Percentiles rank a stretch among this genome's conserved stretches.
Conservation (phyloP, 2,113 vertebrate genomes). For the Cephalopholis sonnerati region DNA sequence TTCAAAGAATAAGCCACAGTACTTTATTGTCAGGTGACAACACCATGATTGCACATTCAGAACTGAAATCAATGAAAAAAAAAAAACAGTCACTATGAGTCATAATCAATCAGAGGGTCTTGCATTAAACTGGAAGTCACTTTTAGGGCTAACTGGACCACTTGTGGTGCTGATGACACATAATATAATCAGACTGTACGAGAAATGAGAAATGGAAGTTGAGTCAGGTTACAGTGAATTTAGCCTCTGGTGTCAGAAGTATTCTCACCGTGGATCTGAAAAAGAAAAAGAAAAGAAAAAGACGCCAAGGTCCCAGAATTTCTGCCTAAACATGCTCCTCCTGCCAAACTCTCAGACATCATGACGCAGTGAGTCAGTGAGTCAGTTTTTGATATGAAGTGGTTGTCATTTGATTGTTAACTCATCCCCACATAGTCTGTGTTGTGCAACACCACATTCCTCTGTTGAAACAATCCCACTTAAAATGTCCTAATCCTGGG, state of each 20-base stretch:
- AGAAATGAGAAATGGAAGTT: background rate
- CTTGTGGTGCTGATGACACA: background rate
- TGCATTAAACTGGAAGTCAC: background rate
- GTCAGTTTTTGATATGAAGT: background rate
- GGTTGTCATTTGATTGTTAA: background rate
- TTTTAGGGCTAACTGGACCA: background rate
- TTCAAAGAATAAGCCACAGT: constrained; percentile 41
- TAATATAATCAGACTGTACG: background rate
- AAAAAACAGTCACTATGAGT: constrained; percentile 34
- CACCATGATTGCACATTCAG: constrained; percentile 47
- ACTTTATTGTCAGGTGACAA: constrained; percentile 59
- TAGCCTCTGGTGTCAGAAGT: background rate
- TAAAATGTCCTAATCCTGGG: background rate
- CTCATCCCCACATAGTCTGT: too few species aligned
- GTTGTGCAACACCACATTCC: background rate
- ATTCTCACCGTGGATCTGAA: background rate
- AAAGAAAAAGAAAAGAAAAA: background rate
- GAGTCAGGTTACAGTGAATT: background rate
- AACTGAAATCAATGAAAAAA: constrained; percentile 64
- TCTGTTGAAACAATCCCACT: background rate
- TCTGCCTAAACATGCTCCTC: background rate
- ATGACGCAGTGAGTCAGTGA: background rate
- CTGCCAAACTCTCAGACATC: background rate
- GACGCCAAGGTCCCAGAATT: background rate
- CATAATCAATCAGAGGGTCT: background rate